Base-by-base conservation (phyloP, 2,888 invertebrate genomes). In the Caenorhabditis panamensis region DNA sequence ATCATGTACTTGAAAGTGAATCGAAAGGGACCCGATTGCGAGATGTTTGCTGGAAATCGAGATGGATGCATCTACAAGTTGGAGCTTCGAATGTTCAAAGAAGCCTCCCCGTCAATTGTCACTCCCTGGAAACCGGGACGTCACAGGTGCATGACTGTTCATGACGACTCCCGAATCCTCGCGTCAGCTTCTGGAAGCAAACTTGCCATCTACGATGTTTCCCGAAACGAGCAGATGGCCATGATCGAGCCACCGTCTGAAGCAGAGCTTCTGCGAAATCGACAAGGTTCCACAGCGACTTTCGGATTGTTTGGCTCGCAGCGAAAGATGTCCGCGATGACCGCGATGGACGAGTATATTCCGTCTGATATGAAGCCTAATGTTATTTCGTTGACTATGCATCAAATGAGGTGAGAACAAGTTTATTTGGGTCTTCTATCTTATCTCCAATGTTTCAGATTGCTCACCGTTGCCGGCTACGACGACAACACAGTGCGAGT, bases 31-130 rank as follows among this genome's bases (percentile, higher is more conserved):
- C 68, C 53, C 36, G 61, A 56, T 54, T 71, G 72, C 8, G 63
- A 53, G 22, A 68, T 37, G 47, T 82, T 87, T 18, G 86, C 87
- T 80, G 88, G 37, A 92, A 94, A 95, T 91, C 92, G 93, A 64
- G 93, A 94, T 86, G 97, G 96, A n/a, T 59, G 94, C 88, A 93
- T 97, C 18, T 88, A 92, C 78, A 92, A 93, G 83, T 93, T 92
- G 92, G 93, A 93, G 83, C 91, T 92, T 20, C 86, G 93, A 26
- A 91, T 91, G 82, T 91, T 91, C 56, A 90, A 91, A 51, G 79
- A 79, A 36, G 37, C 79, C 16, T 41, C 64, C 6, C 63, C 73
- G n/a, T 59, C 58, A 0, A 69, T 80, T 24, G 44, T 44, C 22
- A 61, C 69, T 13, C 63, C 64, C 1, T 76, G 71, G 72, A 24